Conservation (phyloP, 1,140 invertebrate species). For the Danaus plexippus region DNA sequence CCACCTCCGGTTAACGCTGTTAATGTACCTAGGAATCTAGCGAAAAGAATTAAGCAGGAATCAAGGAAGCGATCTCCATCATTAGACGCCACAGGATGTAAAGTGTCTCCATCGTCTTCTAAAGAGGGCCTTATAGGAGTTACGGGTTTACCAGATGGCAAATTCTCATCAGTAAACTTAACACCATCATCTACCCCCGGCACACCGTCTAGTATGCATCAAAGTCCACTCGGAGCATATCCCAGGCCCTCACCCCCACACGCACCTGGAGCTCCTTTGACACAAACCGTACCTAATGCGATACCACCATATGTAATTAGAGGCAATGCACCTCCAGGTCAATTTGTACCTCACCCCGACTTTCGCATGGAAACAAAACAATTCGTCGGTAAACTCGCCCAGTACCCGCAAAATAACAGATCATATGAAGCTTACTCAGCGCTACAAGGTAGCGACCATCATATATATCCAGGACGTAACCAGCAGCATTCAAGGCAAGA, state of each 20-base stretch:
- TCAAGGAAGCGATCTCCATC: constrained; percentile 76
- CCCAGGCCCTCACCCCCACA: constrained; percentile 75
- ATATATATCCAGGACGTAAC: constrained; percentile 39
- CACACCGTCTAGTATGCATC: constrained; percentile 74
- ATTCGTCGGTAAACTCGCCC: constrained; percentile 59
- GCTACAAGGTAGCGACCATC: constrained; percentile 46
- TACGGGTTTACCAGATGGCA: constrained; percentile 49
- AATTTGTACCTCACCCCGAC: constrained; percentile 62
- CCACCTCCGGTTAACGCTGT: constrained; percentile 74
- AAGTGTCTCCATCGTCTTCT: constrained; percentile 68
- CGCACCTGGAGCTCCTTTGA: constrained; percentile 72
- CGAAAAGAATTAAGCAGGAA: constrained; percentile 78
- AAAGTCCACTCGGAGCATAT: constrained; percentile 73
- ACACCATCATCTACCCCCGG: constrained; percentile 78
- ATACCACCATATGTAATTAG: constrained; percentile 73
- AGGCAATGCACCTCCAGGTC: constrained; percentile 62
- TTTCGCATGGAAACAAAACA: constrained; percentile 67
- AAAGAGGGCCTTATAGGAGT: constrained; percentile 64
- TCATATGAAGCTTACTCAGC: constrained; percentile 51
- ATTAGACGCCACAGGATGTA: constrained; percentile 65
- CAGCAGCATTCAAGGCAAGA: constrained; percentile 51
- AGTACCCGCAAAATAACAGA: constrained; percentile 61
- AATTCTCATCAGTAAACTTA: constrained; percentile 74
- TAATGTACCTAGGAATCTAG: constrained; percentile 70
- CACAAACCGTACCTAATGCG: constrained; percentile 72